Conservation (phyloP, 2,113 vertebrate species). For the Gambusia affinis region DNA sequence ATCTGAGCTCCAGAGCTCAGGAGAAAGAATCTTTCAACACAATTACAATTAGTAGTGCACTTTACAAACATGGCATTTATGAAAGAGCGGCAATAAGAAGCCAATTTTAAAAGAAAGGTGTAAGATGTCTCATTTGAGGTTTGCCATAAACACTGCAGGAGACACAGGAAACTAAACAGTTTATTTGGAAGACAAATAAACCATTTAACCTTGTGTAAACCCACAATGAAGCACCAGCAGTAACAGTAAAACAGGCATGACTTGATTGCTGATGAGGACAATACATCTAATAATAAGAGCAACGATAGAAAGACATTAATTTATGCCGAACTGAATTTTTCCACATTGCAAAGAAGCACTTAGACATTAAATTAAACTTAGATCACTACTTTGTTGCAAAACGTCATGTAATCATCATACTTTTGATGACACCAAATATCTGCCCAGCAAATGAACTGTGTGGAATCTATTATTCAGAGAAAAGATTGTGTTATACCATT, state of each 20-base stretch:
- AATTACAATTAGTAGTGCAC: too few relatives aligned
- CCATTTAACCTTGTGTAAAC: background rate
- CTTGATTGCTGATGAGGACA: background rate
- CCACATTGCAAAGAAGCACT: background rate
- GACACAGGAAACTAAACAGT: too few relatives aligned
- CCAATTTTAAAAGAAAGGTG: too few relatives aligned
- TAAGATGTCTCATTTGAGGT: too few relatives aligned
- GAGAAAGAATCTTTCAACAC: too few relatives aligned
- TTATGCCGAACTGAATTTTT: background rate
- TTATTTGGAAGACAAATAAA: too few relatives aligned
- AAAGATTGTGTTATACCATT: constrained; percentile 43
- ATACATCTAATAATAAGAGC: background rate
- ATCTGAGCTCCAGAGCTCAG: too few relatives aligned
- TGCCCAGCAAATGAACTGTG: constrained; percentile 4
- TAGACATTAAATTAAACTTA: too few relatives aligned
- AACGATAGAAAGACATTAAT: background rate
- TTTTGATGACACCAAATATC: background rate
- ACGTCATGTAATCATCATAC: background rate
- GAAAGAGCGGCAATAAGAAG: too few relatives aligned
- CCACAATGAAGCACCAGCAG: background rate
- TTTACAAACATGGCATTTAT: too few relatives aligned
- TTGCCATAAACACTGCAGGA: too few relatives aligned
- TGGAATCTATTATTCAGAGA: constrained; percentile 30
- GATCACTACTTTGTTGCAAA: background rate
- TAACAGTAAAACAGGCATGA: background rate